Evolutionary conservation across 2,113 vertebrate species (phyloP).

Genomic region (Phycodurus eques): DNA sequence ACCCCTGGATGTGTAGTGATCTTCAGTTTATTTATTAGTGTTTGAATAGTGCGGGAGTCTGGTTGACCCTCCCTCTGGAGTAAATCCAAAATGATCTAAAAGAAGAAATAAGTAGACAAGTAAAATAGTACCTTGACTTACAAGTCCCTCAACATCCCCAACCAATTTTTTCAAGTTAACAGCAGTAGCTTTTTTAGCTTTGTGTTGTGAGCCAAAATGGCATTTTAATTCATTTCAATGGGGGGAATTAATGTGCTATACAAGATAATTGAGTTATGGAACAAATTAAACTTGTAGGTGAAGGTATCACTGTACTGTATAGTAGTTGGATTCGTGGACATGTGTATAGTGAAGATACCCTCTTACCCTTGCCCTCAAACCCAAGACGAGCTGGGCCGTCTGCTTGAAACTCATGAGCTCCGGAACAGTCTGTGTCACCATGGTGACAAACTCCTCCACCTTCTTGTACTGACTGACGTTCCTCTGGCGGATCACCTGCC

Average conservation of each 20-base stretch:
- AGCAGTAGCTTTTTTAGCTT: too few species aligned
- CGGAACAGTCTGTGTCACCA: conserved; percentile 68
- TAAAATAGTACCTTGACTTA: too few species aligned
- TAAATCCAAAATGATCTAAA: conserved; percentile 66
- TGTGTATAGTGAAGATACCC: background rate
- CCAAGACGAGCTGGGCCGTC: conserved; percentile 74
- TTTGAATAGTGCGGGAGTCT: conserved; percentile 53
- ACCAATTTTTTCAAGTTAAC: background rate
- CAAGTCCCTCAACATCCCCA: too few species aligned
- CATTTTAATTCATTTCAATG: too few species aligned
- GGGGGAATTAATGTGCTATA: too few species aligned
- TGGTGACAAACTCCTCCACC: conserved; percentile 73
- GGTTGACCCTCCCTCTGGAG: conserved; percentile 51
- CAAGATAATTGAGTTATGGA: too few species aligned
- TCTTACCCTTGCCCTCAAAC: conserved; percentile 76
- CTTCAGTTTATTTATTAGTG: conserved; percentile 61
- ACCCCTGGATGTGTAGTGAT: conserved; percentile 44
- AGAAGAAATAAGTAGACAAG: background rate
- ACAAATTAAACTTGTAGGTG: too few species aligned
- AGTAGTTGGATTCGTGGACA: too few species aligned
- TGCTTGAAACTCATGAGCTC: conserved; percentile 76
- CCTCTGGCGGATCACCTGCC: conserved; percentile 68
- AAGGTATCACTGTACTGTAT: too few species aligned
- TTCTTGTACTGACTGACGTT: conserved; percentile 65
- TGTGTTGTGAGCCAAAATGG: too few species aligned